phyloP scores from a whole-genome alignment of 2,113 vertebrate genomes.

The Lasiurus borealis region DNA sequence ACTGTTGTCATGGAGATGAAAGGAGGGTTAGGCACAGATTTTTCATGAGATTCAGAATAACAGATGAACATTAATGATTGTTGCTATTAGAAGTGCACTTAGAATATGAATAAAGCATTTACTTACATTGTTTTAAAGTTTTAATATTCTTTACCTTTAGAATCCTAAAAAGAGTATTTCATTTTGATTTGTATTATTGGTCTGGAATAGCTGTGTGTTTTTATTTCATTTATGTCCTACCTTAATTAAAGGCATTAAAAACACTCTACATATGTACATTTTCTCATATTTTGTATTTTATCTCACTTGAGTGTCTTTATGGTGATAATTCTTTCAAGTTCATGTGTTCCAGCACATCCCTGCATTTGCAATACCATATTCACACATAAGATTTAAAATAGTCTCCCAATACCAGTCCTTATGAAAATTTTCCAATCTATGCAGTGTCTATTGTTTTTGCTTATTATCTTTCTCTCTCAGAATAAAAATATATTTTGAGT shows the following conservation, averaged over 20 bases:
- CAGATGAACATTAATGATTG: neutral
- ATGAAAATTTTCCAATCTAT: neutral
- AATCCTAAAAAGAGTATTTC: neutral
- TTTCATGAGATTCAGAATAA: neutral
- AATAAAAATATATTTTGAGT: neutral
- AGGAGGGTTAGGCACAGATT: neutral
- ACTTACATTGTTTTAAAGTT: neutral
- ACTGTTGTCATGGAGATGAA: neutral
- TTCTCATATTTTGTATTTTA: neutral
- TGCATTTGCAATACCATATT: neutral
- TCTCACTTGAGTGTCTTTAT: neutral
- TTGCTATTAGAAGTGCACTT: neutral
- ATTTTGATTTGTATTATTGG: neutral
- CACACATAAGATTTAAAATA: neutral
- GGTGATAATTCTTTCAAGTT: neutral
- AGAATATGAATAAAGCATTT: neutral
- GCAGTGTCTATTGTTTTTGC: no score
- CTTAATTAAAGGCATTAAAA: conserved; percentile 21
- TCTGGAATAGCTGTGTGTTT: neutral
- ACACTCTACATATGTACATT: neutral
- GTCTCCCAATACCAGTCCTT: neutral
- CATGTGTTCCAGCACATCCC: neutral
- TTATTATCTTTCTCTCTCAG: neutral
- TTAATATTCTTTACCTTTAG: conserved; percentile 38
- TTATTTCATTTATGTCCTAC: neutral